A percentile compares a stretch with the other conserved stretches of the same genome.
Evolutionary conservation across 2,797 vertebrate genomes (phyloP).

Genomic region (Clarias platycephalus): DNA sequence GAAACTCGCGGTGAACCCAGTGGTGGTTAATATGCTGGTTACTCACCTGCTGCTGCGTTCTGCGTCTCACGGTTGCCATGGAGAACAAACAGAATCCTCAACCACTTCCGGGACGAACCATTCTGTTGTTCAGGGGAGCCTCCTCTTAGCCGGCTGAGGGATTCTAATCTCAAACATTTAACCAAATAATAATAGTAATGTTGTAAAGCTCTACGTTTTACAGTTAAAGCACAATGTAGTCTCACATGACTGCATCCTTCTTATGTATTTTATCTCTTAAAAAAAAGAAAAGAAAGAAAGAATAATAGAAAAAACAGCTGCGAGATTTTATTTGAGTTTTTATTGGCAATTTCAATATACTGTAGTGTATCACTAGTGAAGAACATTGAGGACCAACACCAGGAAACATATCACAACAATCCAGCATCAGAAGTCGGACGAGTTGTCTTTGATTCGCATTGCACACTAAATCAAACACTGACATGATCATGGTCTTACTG

Average conservation of each 20-base stretch:
- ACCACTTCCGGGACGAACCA: conserved; percentile 54
- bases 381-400: conserved; percentile 53
- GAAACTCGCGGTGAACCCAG: neutral
- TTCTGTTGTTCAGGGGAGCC: neutral
- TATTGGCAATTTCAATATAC: conserved; percentile 40
- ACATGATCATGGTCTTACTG: conserved; percentile 14
- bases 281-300: neutral
- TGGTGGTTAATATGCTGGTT: neutral
- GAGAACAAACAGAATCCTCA: conserved; percentile 40
- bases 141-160: neutral
- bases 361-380: conserved; percentile 28
- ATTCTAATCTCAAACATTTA: neutral
- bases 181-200: neutral
- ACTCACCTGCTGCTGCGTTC: conserved; percentile 45
- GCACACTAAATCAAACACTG: conserved; percentile 9
- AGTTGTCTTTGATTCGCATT: conserved; percentile 23
- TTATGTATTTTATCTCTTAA: neutral
- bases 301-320: neutral
- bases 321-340: conserved; percentile 23
- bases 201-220: neutral
- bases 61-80: conserved; percentile 61
- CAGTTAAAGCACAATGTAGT: neutral
- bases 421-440: conserved; percentile 41
- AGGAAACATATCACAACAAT: conserved; percentile 47
- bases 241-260: neutral